These are phyloP conservation scores for Philotrypesis tridentata DNA, from an alignment of 1,140 invertebrate genomes.

Conservation along the genomic window DNA sequence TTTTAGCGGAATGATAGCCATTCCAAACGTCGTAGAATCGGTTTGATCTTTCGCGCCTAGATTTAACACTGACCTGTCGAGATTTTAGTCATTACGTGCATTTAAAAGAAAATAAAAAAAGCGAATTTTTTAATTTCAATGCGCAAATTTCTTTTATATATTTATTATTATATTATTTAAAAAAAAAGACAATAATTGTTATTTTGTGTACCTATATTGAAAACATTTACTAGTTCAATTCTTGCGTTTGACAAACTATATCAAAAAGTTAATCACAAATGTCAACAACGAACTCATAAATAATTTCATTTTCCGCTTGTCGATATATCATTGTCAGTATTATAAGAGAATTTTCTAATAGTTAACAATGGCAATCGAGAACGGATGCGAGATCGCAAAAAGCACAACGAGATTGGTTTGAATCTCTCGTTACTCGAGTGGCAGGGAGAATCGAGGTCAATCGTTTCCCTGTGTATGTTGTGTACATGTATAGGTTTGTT, in stretches of 20 bases:
- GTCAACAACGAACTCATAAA: slow-evolving; percentile 5
- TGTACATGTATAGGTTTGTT: slow-evolving; percentile 11
- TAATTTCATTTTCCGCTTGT: slow-evolving; percentile 34
- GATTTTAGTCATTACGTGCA: slow-evolving; percentile 45
- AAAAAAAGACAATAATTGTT: slow-evolving; percentile 33
- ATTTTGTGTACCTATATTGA: slow-evolving; percentile 33
- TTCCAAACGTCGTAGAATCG: slow-evolving; percentile 13
- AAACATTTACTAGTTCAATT: slow-evolving; percentile 28
- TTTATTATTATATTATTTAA: slow-evolving; percentile 38
- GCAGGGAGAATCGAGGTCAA: slow-evolving; percentile 44
- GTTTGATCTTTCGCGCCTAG: slow-evolving; percentile 32
- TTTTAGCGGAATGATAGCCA: slow-evolving; percentile 7
- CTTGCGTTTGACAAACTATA: slow-evolving; percentile 14
- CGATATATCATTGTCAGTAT: slow-evolving; percentile 43
- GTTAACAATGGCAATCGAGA: slow-evolving; percentile 39
- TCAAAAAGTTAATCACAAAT: slow-evolving; percentile 12
- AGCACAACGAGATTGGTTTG: slow-evolving; percentile 16
- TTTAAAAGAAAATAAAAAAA: slow-evolving; percentile 45
- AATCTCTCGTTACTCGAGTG: slow-evolving; percentile 31
- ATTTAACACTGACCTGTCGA: slow-evolving; percentile 40
- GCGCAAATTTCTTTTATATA: slow-evolving; percentile 43
- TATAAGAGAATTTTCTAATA: slow-evolving; percentile 47
- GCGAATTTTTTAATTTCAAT: slow-evolving; percentile 35
- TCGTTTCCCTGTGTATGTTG: slow-evolving; percentile 32
- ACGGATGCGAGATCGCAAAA: slow-evolving; percentile 35